A percentile compares a stretch with the other conserved stretches of the same genome.
phyloP scores from a whole-genome alignment of 2,888 invertebrate genomes.

The Drosophila atripex region DNA sequence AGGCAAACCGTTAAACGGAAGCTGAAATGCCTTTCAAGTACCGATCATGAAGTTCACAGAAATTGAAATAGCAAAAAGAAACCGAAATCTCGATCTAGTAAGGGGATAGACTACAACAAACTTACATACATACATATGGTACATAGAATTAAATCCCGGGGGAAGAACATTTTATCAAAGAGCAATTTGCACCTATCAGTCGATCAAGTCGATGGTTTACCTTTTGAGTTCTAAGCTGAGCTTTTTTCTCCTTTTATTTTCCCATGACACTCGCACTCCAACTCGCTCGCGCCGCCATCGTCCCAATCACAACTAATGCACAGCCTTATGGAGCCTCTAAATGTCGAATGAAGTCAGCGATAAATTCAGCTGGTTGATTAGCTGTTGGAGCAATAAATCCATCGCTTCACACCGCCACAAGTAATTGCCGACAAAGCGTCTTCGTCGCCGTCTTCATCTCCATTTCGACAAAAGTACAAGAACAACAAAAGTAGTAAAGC shows the following conservation, averaged over 20 bases:
- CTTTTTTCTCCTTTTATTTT: conserved; percentile 36
- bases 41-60: conserved; percentile 28
- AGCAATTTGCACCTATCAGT: conserved; percentile 41
- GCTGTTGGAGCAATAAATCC: conserved; percentile 64
- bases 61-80: conserved; percentile 6
- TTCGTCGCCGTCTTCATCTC: conserved; percentile 38
- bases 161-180: conserved; percentile 35
- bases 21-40: conserved; percentile 46
- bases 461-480: conserved; percentile 28
- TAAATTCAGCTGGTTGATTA: conserved; percentile 71
- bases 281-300: conserved; percentile 16
- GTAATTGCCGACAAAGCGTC: conserved; percentile 63
- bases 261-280: conserved; percentile 53
- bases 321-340: conserved; percentile 49
- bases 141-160: conserved; percentile 16
- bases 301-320: conserved; percentile 44
- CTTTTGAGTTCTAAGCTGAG: conserved; percentile 18
- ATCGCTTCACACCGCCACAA: conserved; percentile 63
- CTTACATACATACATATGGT: too few relatives aligned
- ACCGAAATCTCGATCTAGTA: conserved; percentile 3
- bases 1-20: conserved; percentile 63
- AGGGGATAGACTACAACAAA: background rate
- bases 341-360: conserved; percentile 62
- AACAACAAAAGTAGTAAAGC: background rate
- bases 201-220: conserved; percentile 22